A percentile compares a stretch with the other conserved stretches of the same genome.
phyloP scores from a whole-genome alignment of 2,888 invertebrate species.

The Mimas tiliae region DNA sequence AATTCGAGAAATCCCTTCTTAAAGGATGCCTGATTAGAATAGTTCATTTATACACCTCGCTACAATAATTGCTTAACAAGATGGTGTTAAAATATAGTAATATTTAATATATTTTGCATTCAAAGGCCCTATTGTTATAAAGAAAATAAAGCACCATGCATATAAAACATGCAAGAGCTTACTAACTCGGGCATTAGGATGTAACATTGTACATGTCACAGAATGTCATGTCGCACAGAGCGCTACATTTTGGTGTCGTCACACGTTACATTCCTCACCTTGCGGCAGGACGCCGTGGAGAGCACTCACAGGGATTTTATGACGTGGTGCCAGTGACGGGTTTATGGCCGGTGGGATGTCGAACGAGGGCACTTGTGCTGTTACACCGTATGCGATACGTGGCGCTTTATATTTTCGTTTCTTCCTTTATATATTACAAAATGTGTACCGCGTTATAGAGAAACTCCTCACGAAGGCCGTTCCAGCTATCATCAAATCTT shows the following conservation, averaged over 20 bases:
- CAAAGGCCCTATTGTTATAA: no score
- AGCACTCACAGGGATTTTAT: conserved; percentile 68
- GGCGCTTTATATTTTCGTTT: conserved; percentile 31
- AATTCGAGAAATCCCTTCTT: no score
- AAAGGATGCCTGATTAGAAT: no score
- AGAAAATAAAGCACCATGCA: not conserved
- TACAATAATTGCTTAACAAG: no score
- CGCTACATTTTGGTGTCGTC: conserved; percentile 33
- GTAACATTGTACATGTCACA: not conserved
- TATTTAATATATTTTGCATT: no score
- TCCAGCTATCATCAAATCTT: conserved; percentile 62
- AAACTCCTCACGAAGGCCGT: conserved; percentile 45
- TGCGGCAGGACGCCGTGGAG: conserved; percentile 49
- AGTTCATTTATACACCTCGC: no score
- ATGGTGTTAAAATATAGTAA: no score
- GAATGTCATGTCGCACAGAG: conserved; percentile 12
- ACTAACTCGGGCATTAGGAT: not conserved
- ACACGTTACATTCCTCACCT: conserved; percentile 34
- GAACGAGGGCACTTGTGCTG: conserved; percentile 62
- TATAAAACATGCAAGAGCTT: not conserved
- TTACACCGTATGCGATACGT: conserved; percentile 58
- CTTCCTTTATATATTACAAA: conserved; percentile 1
- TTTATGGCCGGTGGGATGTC: conserved; percentile 66
- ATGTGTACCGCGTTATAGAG: conserved; percentile 1
- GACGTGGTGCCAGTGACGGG: conserved; percentile 64